phyloP scores from a whole-genome alignment of 2,797 vertebrate species.

The Varecia variegata region DNA sequence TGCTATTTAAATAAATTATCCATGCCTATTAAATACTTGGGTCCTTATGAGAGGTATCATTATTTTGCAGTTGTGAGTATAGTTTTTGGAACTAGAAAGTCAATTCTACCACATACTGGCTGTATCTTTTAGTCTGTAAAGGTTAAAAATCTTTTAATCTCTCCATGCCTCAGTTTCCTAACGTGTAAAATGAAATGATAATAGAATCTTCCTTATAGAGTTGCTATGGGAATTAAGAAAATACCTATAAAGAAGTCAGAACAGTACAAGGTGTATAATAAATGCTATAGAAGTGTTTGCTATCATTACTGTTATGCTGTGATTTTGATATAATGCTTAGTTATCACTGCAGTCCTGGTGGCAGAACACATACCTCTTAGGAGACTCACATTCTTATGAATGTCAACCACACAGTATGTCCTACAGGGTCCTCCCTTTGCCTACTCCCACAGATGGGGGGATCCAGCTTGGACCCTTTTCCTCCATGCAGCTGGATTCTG shows the following conservation, averaged over 20 bases:
- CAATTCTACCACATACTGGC: neutral
- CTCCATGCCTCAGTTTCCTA: neutral
- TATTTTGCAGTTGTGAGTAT: neutral
- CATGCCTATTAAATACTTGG: neutral
- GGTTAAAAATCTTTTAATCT: neutral
- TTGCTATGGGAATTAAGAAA: neutral
- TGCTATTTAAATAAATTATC: neutral
- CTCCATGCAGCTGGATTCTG: neutral
- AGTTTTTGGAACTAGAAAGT: neutral
- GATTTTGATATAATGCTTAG: neutral
- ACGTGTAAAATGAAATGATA: neutral
- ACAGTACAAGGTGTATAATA: neutral
- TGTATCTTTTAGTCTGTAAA: neutral
- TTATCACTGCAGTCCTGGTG: neutral
- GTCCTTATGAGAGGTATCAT: neutral
- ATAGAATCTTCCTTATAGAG: neutral
- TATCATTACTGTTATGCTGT: neutral
- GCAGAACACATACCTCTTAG: neutral
- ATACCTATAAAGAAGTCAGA: neutral
- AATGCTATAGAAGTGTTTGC: neutral
- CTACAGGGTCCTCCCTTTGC: neutral
- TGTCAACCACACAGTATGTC: too few species aligned
- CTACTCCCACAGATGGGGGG: neutral
- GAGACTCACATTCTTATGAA: neutral
- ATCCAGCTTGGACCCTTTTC: neutral